phyloP scores from a whole-genome alignment of 2,888 invertebrate genomes.

The Bellardia bayeri region DNA sequence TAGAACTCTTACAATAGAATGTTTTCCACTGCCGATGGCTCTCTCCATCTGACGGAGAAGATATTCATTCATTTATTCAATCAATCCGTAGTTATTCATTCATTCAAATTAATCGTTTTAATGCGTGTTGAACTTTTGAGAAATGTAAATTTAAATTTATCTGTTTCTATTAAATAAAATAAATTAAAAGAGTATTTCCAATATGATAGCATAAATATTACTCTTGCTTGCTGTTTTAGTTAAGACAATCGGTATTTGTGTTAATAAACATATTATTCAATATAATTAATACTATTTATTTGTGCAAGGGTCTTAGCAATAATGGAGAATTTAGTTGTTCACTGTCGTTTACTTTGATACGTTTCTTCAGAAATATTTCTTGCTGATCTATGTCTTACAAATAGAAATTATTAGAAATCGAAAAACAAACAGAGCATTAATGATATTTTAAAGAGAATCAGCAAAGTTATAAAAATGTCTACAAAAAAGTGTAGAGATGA shows the following conservation, averaged over 20 bases:
- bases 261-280: too few species aligned
- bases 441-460: too few species aligned
- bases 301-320: neutral
- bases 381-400: too few species aligned
- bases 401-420: too few species aligned
- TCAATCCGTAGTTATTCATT: neutral
- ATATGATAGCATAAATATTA: neutral
- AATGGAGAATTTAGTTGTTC: neutral
- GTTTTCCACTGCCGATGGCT: neutral
- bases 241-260: neutral
- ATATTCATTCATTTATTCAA: conserved; percentile 5
- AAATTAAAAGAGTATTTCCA: neutral
- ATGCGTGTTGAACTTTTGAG: conserved; percentile 18
- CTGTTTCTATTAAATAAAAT: conserved; percentile 1
- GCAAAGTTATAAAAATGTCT: too few species aligned
- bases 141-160: conserved; percentile 12
- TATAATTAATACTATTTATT: too few species aligned
- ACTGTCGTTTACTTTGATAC: neutral
- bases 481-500: too few species aligned
- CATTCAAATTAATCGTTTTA: neutral
- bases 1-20: neutral
- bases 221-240: neutral
- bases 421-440: too few species aligned
- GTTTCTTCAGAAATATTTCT: neutral
- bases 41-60: neutral